Percentiles rank a stretch among this genome's conserved stretches.
These are phyloP conservation scores for Upupa epops DNA, from an alignment of 2,113 vertebrate genomes.

Conservation along the genomic window DNA sequence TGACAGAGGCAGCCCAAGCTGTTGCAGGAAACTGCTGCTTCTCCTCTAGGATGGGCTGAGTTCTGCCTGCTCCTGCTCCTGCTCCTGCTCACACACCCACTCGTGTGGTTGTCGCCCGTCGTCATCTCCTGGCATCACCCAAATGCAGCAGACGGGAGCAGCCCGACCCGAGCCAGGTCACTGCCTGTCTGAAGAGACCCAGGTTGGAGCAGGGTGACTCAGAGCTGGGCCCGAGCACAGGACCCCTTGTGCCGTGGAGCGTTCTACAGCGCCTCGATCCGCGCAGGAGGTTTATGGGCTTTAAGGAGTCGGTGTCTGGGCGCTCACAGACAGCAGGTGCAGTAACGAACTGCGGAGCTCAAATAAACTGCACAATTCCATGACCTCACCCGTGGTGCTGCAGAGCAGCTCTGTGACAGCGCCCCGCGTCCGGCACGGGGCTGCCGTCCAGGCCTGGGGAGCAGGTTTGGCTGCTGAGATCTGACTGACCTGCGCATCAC, in stretches of 20 bases:
- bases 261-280: too few species aligned
- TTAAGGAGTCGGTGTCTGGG: slow-evolving; percentile 68
- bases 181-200: slow-evolving; percentile 20
- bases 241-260: neutral
- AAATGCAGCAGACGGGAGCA: neutral
- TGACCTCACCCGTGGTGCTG: slow-evolving; percentile 76
- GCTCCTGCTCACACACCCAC: neutral
- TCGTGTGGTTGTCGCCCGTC: neutral
- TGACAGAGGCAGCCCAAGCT: neutral
- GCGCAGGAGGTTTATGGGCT: slow-evolving; percentile 58
- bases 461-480: neutral
- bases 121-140: neutral
- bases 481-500: too few species aligned
- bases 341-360: slow-evolving; percentile 71
- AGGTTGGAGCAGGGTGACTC: slow-evolving; percentile 17
- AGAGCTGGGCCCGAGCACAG: slow-evolving; percentile 16
- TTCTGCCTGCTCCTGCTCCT: neutral
- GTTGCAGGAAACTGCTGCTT: neutral
- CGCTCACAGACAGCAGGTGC: slow-evolving; percentile 72
- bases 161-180: neutral
- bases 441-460: slow-evolving; percentile 17
- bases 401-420: slow-evolving; percentile 73
- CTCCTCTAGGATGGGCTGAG: neutral
- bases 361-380: slow-evolving; percentile 78
- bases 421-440: slow-evolving; percentile 69